Base-by-base conservation (phyloP, 2,888 invertebrate species). In the Amblyjoppa proteus region DNA sequence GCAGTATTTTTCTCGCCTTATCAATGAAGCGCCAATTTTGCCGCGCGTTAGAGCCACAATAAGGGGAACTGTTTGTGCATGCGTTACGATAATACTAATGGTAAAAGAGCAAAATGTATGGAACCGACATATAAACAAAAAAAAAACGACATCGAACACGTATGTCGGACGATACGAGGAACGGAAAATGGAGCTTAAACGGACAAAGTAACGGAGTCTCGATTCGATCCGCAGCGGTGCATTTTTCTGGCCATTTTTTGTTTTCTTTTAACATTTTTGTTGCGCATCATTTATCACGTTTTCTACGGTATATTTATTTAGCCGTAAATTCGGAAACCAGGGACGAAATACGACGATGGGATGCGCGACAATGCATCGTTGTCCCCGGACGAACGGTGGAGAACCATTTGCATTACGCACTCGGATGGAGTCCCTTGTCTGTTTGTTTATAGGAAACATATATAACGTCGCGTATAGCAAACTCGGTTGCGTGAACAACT, bases 331-430 rank as follows among this genome's bases (percentile, higher is more conserved):
- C 58, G 13, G 58, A 13, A 38, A 58, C 9, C 45, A 16, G 61
- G 34, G 3, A 20, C 78, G 68, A 71, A 79, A 71, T 64, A 79
- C 69, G 69, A 58, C 34, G 58, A 58, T 31, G 28, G 70, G 49
- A 61, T 25, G 34, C 34, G 45, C 70, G 51, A 70, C 70, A 49
- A 70, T 51, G 31, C 61, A 69, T 31, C 41, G 71, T 58, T 73
- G 34, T 34, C 11, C 25, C 0, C 4, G 58, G 25, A 31, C 34
- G 64, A 45, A 13, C 58, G 28, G 61, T 28, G 4, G 58, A 56
- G 41, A 56, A 78, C 70, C 34, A 64, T 71, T 70, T 71, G 49
- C 71, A 79, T 71, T 51, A 71, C 38, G 34, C 70, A 71, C 70
- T 64, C 41, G 28, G 61, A 71, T 71, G 51, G 49, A 78, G 41